Percentiles rank a stretch among this genome's conserved stretches.
These are phyloP conservation scores for Craterocephalus amniculus DNA, from an alignment of 2,797 vertebrate genomes.

Conservation along the genomic window DNA sequence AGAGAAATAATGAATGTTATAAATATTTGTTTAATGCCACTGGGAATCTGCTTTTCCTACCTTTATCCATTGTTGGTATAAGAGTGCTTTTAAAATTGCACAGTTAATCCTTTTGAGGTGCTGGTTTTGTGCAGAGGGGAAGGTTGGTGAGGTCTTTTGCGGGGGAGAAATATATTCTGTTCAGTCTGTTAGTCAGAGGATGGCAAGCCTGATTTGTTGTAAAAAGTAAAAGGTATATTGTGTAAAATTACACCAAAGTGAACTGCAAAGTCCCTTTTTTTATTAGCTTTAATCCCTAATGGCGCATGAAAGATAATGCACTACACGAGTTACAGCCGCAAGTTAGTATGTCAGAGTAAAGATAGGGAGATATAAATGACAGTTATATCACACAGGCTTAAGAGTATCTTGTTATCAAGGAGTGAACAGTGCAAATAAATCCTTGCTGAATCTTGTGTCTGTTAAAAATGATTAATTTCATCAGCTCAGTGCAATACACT, in stretches of 20 bases:
- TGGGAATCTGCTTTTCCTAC: constrained; percentile 44
- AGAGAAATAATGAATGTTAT: constrained; percentile 71
- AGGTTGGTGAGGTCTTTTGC: constrained; percentile 11
- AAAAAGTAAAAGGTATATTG: constrained; percentile 43
- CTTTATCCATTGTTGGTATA: constrained; percentile 42
- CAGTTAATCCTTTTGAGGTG: constrained; percentile 38
- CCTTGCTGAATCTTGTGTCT: constrained; percentile 25
- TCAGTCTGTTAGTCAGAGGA: constrained; percentile 23
- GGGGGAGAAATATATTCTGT: constrained; percentile 1
- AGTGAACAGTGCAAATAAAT: constrained; percentile 53
- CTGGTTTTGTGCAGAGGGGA: constrained; percentile 29
- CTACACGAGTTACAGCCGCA: constrained; percentile 15
- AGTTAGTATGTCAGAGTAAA: constrained; percentile 23
- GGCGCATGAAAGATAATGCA: constrained; percentile 37
- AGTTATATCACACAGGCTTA: constrained; percentile 38
- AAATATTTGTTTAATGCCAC: constrained; percentile 65
- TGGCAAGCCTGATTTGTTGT: constrained; percentile 28
- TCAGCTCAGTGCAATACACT: constrained; percentile 56
- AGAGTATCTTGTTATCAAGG: constrained; percentile 44
- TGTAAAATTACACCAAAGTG: constrained; percentile 35
- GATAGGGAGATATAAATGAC: constrained; percentile 27
- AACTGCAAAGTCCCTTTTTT: constrained; percentile 46
- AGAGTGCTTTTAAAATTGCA: constrained; percentile 48
- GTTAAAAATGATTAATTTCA: constrained; percentile 60
- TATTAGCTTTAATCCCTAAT: constrained; percentile 43